Evolutionary conservation across 2,113 vertebrate genomes (phyloP).

Genomic region (Colius striatus): DNA sequence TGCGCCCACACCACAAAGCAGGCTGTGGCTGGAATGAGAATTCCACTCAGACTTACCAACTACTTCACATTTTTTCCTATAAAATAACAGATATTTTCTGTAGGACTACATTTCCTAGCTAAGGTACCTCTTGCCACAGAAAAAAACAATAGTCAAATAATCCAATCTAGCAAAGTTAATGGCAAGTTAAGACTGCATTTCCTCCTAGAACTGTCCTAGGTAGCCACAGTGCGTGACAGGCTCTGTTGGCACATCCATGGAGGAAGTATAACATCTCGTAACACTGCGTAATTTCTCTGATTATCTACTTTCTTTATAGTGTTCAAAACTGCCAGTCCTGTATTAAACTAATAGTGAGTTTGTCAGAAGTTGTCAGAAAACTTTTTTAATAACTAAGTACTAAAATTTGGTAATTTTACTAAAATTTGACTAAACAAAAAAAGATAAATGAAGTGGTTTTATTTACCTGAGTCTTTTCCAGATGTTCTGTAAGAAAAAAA

Average conservation of each 20-base stretch:
- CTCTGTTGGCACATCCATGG: fast-evolving
- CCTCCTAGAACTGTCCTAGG: not conserved
- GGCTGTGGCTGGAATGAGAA: not conserved
- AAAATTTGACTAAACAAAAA: not conserved
- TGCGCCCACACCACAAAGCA: not conserved
- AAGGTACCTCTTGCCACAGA: not conserved
- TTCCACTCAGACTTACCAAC: not conserved
- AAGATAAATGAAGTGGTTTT: not conserved
- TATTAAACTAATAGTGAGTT: not conserved
- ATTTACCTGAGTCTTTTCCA: not conserved
- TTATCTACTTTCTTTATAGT: not conserved
- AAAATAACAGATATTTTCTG: not conserved
- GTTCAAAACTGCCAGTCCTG: not conserved
- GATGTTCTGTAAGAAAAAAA: not conserved
- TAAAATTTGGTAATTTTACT: not conserved
- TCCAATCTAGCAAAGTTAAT: not conserved
- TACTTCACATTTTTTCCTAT: not conserved
- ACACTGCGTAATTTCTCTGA: not conserved
- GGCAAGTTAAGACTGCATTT: not conserved
- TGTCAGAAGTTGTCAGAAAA: not conserved
- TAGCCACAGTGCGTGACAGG: not conserved
- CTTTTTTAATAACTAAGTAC: not conserved
- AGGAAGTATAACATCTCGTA: not conserved
- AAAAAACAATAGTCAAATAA: not conserved
- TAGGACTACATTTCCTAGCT: not conserved